These are phyloP conservation scores for Tetropium fuscum DNA, from an alignment of 2,888 invertebrate genomes.

Conservation along the genomic window DNA sequence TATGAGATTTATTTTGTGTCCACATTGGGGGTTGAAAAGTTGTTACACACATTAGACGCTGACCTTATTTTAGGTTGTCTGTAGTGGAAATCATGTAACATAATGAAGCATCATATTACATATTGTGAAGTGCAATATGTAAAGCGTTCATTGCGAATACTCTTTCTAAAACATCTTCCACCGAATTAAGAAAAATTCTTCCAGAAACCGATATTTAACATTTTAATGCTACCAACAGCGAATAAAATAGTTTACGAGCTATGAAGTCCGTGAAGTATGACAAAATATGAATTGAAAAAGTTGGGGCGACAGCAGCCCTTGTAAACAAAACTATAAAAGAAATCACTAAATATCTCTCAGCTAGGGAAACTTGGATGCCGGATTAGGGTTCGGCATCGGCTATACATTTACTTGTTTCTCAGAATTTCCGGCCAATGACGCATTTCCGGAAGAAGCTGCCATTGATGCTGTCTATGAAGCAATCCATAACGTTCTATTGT, in stretches of 20 bases:
- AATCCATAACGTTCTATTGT: constrained; percentile 47
- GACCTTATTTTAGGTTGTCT: too few species aligned
- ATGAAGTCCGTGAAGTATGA: constrained; percentile 45
- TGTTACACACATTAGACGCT: too few species aligned
- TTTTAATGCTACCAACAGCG: constrained; percentile 4
- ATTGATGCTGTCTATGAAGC: constrained; percentile 41
- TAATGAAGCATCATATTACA: too few species aligned
- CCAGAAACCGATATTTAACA: constrained; percentile 5
- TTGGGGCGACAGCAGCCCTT: constrained; percentile 35
- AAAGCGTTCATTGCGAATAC: background rate
- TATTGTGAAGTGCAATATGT: too few species aligned
- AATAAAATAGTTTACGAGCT: constrained; percentile 37
- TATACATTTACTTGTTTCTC: constrained; percentile 45
- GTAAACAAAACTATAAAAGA: constrained; percentile 55
- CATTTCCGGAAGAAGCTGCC: constrained; percentile 50
- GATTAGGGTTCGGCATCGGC: constrained; percentile 9
- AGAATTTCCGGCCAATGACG: constrained; percentile 52
- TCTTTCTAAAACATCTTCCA: background rate
- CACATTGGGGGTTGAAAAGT: too few species aligned
- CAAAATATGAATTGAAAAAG: constrained; percentile 43
- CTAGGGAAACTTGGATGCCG: constrained; percentile 36
- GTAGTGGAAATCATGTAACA: too few species aligned
- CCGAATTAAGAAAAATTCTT: background rate
- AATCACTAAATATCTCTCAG: constrained; percentile 46
- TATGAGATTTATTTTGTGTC: too few species aligned